Evolutionary conservation across 2,113 vertebrate genomes (phyloP).

Genomic region (Dasyornis broadbenti): DNA sequence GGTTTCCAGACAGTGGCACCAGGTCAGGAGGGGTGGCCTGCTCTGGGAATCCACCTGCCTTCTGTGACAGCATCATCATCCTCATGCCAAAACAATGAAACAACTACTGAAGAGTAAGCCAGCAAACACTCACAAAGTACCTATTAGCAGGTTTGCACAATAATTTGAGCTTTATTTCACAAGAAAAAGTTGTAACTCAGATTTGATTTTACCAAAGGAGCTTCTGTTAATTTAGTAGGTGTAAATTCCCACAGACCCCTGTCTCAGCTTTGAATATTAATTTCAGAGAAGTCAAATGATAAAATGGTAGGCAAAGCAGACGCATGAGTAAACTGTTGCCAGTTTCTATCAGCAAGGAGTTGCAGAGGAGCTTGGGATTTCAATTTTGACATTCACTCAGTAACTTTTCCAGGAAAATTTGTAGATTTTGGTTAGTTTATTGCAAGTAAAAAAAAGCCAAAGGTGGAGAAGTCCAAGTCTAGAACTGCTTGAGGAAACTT

Average conservation of each 20-base stretch:
- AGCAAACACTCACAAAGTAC: rapidly evolving
- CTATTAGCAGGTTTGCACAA: rapidly evolving
- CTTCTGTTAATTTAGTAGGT: rapidly evolving
- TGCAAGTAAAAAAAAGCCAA: rapidly evolving
- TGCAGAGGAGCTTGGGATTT: neutral
- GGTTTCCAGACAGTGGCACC: neutral
- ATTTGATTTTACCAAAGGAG: neutral
- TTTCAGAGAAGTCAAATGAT: neutral
- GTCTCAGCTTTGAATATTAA: neutral
- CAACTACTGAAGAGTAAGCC: rapidly evolving
- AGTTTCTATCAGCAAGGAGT: neutral
- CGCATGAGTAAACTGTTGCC: neutral
- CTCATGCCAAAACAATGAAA: neutral
- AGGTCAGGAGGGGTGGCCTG: neutral
- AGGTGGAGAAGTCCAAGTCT: neutral
- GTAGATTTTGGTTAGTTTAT: rapidly evolving
- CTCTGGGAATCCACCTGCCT: neutral
- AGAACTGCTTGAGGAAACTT: rapidly evolving
- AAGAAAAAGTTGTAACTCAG: neutral
- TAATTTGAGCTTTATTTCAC: rapidly evolving
- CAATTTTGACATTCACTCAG: neutral
- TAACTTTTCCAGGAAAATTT: neutral
- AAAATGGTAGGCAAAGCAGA: rapidly evolving
- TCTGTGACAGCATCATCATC: rapidly evolving
- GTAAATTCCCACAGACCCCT: neutral